Conservation (phyloP, 2,113 vertebrate species). For the Menidia beryllina region DNA sequence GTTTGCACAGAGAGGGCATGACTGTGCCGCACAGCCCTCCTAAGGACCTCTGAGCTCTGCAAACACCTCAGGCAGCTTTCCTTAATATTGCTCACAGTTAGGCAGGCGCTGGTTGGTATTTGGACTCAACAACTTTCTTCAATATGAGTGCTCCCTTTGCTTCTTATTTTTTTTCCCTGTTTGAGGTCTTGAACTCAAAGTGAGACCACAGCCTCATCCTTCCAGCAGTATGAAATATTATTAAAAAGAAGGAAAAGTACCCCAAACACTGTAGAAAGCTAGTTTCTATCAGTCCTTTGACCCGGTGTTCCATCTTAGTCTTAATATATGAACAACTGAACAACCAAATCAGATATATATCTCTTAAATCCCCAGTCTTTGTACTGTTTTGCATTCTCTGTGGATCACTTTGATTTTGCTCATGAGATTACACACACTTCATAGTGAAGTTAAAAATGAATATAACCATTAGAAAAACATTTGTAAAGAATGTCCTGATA, state of each 20-base stretch:
- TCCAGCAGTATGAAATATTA: constrained; percentile 42
- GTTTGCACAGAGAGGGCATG: constrained; percentile 50
- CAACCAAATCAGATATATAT: constrained; percentile 3
- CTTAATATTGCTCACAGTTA: constrained; percentile 47
- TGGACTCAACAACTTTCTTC: constrained; percentile 43
- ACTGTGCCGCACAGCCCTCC: constrained; percentile 25
- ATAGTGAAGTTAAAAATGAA: constrained; percentile 7
- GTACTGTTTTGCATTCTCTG: neutral
- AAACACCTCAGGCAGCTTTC: constrained; percentile 53
- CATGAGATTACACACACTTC: constrained; percentile 23
- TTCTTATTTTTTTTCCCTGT: constrained; percentile 7
- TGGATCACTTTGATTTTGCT: constrained; percentile 18
- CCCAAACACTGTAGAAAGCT: constrained; percentile 1
- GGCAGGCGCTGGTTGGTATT: constrained; percentile 30
- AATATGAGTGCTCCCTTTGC: constrained; percentile 33
- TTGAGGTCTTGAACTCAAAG: constrained; percentile 76
- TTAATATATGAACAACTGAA: constrained; percentile 34
- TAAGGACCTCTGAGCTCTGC: constrained; percentile 59
- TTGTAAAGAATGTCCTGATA: constrained; percentile 26
- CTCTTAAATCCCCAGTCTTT: neutral
- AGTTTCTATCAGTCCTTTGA: constrained; percentile 20
- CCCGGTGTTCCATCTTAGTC: constrained; percentile 2
- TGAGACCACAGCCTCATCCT: constrained; percentile 70
- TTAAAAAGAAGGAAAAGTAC: constrained; percentile 13
- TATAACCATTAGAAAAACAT: constrained; percentile 8